Conservation (phyloP, 2,888 invertebrate species). For the Leptopilina drosophilae region DNA sequence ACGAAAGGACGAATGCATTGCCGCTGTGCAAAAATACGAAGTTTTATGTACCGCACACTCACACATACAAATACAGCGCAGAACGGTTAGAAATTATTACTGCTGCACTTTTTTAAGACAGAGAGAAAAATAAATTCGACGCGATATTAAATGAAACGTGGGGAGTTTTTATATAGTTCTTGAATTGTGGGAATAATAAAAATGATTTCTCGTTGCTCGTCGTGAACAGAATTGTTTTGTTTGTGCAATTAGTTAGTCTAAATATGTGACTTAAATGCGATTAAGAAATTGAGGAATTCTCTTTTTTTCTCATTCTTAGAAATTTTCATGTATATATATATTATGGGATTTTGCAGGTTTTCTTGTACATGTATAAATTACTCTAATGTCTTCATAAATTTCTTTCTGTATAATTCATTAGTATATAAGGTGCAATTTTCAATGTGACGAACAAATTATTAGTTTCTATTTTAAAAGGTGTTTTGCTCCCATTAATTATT, state of each 20-base stretch:
- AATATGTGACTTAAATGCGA: not conserved
- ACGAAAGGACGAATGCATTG: constrained; percentile 29
- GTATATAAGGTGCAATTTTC: not conserved
- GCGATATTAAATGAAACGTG: constrained; percentile 2
- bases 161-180: no score
- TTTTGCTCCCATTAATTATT: not conserved
- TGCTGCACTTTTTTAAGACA: constrained; percentile 6
- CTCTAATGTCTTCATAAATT: constrained; percentile 5
- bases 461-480: not conserved
- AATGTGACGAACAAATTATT: constrained; percentile 15
- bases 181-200: constrained; percentile 30
- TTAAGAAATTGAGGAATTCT: not conserved
- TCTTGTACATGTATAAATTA: constrained; percentile 2
- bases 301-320: not conserved
- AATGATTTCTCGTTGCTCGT: constrained; percentile 10
- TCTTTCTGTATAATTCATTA: not conserved
- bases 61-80: no score
- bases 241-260: constrained; percentile 14
- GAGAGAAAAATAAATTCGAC: constrained; percentile 30
- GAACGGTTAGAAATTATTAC: constrained; percentile 16
- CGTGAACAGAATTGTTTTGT: constrained; percentile 7
- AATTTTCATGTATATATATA: not conserved
- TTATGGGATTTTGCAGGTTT: not conserved
- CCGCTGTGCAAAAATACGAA: constrained; percentile 26
- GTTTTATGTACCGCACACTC: constrained; percentile 10